Percentiles rank a stretch among this genome's conserved stretches.
These are phyloP conservation scores for Crepidodera aurea DNA, from an alignment of 2,888 invertebrate genomes.

Conservation along the genomic window DNA sequence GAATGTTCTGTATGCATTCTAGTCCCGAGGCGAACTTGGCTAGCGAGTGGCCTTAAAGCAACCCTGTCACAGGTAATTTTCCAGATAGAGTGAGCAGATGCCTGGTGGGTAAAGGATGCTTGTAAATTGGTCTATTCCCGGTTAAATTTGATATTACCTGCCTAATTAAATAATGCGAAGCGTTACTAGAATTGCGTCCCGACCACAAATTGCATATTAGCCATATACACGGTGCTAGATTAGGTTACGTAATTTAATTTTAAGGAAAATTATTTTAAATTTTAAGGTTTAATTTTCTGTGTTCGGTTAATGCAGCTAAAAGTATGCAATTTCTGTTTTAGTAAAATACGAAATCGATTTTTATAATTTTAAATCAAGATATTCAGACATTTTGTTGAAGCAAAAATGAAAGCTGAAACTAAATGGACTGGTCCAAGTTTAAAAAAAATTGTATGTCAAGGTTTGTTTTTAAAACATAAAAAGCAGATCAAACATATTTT, in stretches of 20 bases:
- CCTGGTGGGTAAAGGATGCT: conserved; percentile 13
- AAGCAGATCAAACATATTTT: too few species aligned
- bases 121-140: conserved; percentile 33
- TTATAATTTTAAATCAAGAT: too few species aligned
- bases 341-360: too few species aligned
- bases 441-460: too few species aligned
- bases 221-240: not conserved
- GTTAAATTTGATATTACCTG: conserved; percentile 36
- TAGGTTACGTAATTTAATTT: not conserved
- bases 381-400: too few species aligned
- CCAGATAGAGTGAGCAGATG: conserved; percentile 12
- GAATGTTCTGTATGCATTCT: too few species aligned
- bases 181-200: conserved; percentile 26
- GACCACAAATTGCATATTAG: conserved; percentile 28
- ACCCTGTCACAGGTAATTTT: conserved; percentile 5
- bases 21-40: too few species aligned
- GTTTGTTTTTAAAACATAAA: too few species aligned
- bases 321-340: too few species aligned
- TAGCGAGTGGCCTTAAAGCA: not conserved
- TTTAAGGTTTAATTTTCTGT: not conserved
- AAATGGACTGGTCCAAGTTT: too few species aligned
- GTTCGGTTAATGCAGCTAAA: not conserved
- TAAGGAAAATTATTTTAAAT: not conserved
- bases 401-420: too few species aligned
- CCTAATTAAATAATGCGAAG: conserved; percentile 37